These are phyloP conservation scores for Propithecus deckenii DNA, from an alignment of 2,797 vertebrate genomes.

Conservation along the genomic window DNA sequence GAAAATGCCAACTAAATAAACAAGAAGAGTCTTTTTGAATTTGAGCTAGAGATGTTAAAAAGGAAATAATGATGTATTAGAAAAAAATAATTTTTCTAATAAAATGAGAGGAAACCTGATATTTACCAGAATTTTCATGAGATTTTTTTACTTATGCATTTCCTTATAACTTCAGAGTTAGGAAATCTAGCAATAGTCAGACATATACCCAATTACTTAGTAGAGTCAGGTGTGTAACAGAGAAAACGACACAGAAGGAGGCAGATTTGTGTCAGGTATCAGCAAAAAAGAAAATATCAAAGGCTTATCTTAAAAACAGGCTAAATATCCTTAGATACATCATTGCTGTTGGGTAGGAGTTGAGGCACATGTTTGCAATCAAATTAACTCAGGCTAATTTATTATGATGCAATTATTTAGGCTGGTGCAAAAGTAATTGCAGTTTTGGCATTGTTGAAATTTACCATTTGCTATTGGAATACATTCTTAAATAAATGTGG, in stretches of 20 bases:
- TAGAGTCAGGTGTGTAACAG: not conserved
- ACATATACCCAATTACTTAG: not conserved
- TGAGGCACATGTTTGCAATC: accelerated
- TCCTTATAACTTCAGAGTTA: not conserved
- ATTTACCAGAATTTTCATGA: not conserved
- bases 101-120: not conserved
- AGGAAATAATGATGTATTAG: not conserved
- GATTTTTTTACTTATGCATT: not conserved
- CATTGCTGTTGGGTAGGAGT: not conserved
- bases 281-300: not conserved
- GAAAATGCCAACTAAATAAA: not conserved
- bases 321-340: not conserved
- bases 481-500: too few species aligned
- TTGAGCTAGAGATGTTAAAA: not conserved
- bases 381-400: not conserved
- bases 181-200: not conserved
- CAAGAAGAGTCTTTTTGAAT: not conserved
- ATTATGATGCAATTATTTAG: not conserved
- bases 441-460: too few species aligned
- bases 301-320: not conserved
- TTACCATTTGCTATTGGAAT: too few species aligned
- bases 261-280: not conserved
- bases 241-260: not conserved
- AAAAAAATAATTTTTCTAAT: not conserved
- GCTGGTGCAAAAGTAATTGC: too few species aligned